phyloP scores from a whole-genome alignment of 2,888 invertebrate genomes.

The Protonemura montana region DNA sequence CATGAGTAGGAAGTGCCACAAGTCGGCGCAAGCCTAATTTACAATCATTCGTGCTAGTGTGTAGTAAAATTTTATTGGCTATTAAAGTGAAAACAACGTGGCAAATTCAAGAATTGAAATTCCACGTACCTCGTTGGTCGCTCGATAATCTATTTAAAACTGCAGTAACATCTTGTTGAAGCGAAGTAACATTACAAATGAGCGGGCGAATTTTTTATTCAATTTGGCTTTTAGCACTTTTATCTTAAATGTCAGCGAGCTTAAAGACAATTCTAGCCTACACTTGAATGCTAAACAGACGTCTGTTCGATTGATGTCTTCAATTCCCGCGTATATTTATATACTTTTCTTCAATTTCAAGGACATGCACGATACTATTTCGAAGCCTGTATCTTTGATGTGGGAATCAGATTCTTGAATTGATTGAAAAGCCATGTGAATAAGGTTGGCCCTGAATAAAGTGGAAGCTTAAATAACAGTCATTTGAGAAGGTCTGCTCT shows the following conservation, averaged over 20 bases:
- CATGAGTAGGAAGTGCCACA: background rate
- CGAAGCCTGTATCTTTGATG: background rate
- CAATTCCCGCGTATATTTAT: background rate
- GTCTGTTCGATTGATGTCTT: background rate
- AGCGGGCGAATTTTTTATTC: background rate
- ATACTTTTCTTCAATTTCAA: background rate
- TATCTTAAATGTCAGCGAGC: background rate
- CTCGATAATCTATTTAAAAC: conserved; percentile 12
- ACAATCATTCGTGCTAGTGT: conserved; percentile 7
- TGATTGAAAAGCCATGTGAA: background rate
- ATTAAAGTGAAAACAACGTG: background rate
- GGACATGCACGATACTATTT: background rate
- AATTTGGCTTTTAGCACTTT: background rate
- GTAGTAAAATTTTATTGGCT: background rate
- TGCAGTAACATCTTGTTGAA: background rate
- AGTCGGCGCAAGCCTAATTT: background rate
- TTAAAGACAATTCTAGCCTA: background rate
- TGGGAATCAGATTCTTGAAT: background rate
- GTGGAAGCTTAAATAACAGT: background rate
- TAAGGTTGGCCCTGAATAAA: background rate
- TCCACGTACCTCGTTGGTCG: background rate
- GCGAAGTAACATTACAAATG: background rate
- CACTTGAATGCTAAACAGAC: background rate
- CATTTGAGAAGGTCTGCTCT: background rate
- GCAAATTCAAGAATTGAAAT: background rate